Percentiles rank a stretch among this genome's conserved stretches.
phyloP scores from a whole-genome alignment of 2,113 vertebrate genomes.

The Sander vitreus region DNA sequence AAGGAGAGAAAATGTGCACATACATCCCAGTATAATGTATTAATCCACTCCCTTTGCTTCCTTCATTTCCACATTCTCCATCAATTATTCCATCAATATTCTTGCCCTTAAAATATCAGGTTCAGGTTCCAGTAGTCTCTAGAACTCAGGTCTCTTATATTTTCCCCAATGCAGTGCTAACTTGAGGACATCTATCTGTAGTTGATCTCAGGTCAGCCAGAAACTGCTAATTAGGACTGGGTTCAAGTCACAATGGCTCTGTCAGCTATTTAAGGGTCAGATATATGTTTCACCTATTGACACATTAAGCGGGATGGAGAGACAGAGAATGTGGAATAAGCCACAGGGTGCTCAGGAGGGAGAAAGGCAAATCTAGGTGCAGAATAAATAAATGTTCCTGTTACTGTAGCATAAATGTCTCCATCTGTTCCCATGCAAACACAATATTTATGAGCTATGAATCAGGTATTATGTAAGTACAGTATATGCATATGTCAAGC shows the following conservation, averaged over 20 bases:
- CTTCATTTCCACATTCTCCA: slow-evolving; percentile 48
- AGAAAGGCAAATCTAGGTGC: slow-evolving; percentile 13
- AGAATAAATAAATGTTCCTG: slow-evolving; percentile 18
- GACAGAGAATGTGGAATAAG: slow-evolving; percentile 3
- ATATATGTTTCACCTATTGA: slow-evolving; percentile 43
- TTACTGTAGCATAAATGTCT: slow-evolving; percentile 22
- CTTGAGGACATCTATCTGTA: slow-evolving; percentile 19
- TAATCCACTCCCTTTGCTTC: slow-evolving; percentile 53
- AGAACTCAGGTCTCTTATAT: slow-evolving; percentile 43
- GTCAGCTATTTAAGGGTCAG: slow-evolving; percentile 44
- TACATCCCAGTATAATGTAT: slow-evolving; percentile 58
- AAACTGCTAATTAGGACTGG: slow-evolving; percentile 52
- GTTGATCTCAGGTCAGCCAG: slow-evolving; percentile 44
- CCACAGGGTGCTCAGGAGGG: neutral
- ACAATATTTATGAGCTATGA: slow-evolving; percentile 19
- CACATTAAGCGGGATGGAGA: slow-evolving; percentile 12
- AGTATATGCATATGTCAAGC: slow-evolving; percentile 4
- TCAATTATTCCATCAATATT: slow-evolving; percentile 70
- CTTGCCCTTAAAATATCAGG: slow-evolving; percentile 41
- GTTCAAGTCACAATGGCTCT: slow-evolving; percentile 38
- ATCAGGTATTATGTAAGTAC: slow-evolving; percentile 28
- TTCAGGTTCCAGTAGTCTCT: slow-evolving; percentile 16
- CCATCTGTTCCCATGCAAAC: slow-evolving; percentile 18
- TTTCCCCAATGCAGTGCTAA: slow-evolving; percentile 32
- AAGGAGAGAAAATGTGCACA: slow-evolving; percentile 31